A percentile compares a stretch with the other conserved stretches of the same genome.
phyloP scores from a whole-genome alignment of 92 coral and sea anemone species.

The Zoanthus solanderi region DNA sequence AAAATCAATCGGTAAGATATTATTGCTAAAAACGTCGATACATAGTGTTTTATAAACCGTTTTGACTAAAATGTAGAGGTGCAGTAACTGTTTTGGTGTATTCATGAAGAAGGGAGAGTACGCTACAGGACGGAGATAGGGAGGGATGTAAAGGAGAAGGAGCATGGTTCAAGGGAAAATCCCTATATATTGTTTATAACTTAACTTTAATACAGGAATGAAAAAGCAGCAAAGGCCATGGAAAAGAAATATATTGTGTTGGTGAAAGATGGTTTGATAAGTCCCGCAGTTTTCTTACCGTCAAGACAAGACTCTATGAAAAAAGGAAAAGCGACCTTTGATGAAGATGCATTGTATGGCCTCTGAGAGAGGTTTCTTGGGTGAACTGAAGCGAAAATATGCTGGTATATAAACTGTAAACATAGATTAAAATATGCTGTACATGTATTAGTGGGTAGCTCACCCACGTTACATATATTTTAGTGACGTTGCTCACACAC shows the following conservation, averaged over 20 bases:
- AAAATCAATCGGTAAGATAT: conserved; percentile 48
- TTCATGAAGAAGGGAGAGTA: neutral
- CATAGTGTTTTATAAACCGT: neutral
- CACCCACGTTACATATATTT: neutral
- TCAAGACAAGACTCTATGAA: conserved; percentile 49
- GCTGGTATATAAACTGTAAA: conserved; percentile 30
- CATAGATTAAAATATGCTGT: neutral
- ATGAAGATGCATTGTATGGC: conserved; percentile 62
- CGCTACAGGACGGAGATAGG: neutral
- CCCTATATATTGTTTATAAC: neutral
- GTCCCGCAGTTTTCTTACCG: conserved; percentile 52
- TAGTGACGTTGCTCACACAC: neutral
- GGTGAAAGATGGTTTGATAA: conserved; percentile 56
- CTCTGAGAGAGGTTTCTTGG: conserved; percentile 55
- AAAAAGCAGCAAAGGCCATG: conserved; percentile 44
- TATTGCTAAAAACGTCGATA: neutral
- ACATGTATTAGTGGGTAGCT: neutral
- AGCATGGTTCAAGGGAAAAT: neutral
- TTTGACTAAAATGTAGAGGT: neutral
- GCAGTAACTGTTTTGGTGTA: neutral
- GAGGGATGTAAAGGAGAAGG: neutral
- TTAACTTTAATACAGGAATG: conserved; percentile 43
- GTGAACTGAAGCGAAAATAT: conserved; percentile 63
- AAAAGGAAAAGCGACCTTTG: conserved; percentile 52
- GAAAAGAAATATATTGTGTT: conserved; percentile 43